Conservation (phyloP, 2,888 invertebrate genomes). For the Drosophila neutralis region DNA sequence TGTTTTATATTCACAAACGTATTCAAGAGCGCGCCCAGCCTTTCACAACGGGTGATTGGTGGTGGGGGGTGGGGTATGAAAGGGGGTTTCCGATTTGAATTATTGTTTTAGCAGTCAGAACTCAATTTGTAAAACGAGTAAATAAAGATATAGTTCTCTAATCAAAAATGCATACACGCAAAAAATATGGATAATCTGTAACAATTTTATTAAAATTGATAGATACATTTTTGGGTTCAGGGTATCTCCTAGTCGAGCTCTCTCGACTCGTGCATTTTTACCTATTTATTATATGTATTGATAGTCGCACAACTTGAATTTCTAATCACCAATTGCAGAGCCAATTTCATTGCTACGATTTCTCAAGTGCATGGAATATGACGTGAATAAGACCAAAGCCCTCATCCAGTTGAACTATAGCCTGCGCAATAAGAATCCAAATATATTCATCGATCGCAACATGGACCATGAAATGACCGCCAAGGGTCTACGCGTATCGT, state of each 20-base stretch:
- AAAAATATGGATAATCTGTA: neutral
- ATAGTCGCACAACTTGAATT: slow-evolving; percentile 20
- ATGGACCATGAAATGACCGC: slow-evolving; percentile 78
- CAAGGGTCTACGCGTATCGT: slow-evolving; percentile 63
- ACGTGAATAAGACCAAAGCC: slow-evolving; percentile 75
- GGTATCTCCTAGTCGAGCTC: neutral
- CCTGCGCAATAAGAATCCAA: slow-evolving; percentile 85
- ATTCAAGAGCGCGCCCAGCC: neutral
- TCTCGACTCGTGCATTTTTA: neutral
- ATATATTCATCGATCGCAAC: slow-evolving; percentile 86
- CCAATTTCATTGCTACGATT: slow-evolving; percentile 75
- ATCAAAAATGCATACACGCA: neutral
- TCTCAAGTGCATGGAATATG: slow-evolving; percentile 73
- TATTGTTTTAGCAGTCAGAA: neutral
- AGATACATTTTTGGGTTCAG: neutral
- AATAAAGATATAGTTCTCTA: neutral
- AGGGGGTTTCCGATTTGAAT: neutral
- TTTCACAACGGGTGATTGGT: neutral
- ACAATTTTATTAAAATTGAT: neutral
- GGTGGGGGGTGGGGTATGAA: neutral
- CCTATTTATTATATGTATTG: slow-evolving; percentile 2
- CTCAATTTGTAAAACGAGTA: neutral
- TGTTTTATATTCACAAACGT: slow-evolving; percentile 3
- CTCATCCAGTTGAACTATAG: slow-evolving; percentile 84
- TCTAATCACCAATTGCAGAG: slow-evolving; percentile 58